Evolutionary conservation across 2,113 vertebrate species (phyloP), one percentile per base, ranked within the genome.

Genomic region (Channa maculata): DNA sequence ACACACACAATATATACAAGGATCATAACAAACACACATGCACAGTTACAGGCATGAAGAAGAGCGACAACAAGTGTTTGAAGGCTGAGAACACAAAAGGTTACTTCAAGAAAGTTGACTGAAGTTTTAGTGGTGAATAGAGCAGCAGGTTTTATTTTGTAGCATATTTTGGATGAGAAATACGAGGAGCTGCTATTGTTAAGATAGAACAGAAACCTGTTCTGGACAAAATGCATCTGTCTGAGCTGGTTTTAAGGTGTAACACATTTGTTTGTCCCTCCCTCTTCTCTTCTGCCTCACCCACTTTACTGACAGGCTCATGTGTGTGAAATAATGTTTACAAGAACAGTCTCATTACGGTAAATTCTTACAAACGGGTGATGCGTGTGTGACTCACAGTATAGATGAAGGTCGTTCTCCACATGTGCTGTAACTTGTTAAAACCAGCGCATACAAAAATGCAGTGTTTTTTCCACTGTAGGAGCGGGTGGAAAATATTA

Each of bases 251-350:
- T 5, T 41, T 43, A 36, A 77, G 60, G 43, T 43, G 43, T 13
- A 36, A 34, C 57, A 11, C n/a, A 37, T 41, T 0, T 5, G 8
- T 65, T 46, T 41, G 6, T 24, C 15, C 5, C 2, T 24, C 24
- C 8, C 7, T 24, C 24, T 24, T 24, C 24, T 24, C 15, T 33
- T 9, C 8, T 11, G 48, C 43, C 43, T 6, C 53, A 39, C 38
- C 33, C 43, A 2, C 38, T 52, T 52, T 37, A 7, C 24, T 8
- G 52, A 51, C 66, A 55, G 46, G 72, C 71, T 54, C 62, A 39
- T 15, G 3, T 13, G 65, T 52, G 48, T 65, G 77, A 12, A 57
- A 50, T 77, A 49, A 88, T 92, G 89, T 92, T 92, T 92, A 91
- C 91, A 90, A 71, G 63, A 76, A 74, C 51, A 52, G 51, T 50